phyloP scores from a whole-genome alignment of 2,888 invertebrate species.

The Ectobius pallidus region DNA sequence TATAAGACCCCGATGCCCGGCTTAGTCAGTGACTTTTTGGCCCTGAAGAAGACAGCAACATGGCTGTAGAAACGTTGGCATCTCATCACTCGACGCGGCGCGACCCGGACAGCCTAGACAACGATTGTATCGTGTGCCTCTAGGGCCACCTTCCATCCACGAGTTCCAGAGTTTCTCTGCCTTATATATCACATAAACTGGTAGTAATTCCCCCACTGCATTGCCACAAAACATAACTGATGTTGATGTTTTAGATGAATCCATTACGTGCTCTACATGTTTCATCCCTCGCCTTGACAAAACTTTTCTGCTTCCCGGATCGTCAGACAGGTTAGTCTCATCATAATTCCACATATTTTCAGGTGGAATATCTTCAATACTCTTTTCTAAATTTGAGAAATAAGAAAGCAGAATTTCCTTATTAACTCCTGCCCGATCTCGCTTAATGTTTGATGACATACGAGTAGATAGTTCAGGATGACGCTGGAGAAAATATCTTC shows the following conservation, averaged over 20 bases:
- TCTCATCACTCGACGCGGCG: no score
- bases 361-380: conserved; percentile 42
- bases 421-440: background rate
- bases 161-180: conserved; percentile 50
- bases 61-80: no score
- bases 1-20: no score
- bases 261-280: conserved; percentile 51
- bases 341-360: conserved; percentile 50
- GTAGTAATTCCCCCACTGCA: conserved; percentile 51
- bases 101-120: no score
- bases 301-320: conserved; percentile 43
- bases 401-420: conserved; percentile 41
- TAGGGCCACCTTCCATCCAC: conserved; percentile 53
- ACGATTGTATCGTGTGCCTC: no score
- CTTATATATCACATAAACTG: conserved; percentile 55
- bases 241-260: conserved; percentile 49
- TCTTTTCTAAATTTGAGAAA: conserved; percentile 42
- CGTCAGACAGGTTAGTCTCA: conserved; percentile 48
- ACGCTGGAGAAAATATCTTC: no score
- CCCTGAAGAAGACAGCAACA: no score
- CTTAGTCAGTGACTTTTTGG: no score
- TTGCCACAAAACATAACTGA: conserved; percentile 53
- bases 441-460: background rate
- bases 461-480: background rate
- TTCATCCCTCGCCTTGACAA: conserved; percentile 48